Evolutionary conservation across 2,797 vertebrate species (phyloP), one percentile per base, ranked within the genome.

Genomic region (Decapterus maruadsi): DNA sequence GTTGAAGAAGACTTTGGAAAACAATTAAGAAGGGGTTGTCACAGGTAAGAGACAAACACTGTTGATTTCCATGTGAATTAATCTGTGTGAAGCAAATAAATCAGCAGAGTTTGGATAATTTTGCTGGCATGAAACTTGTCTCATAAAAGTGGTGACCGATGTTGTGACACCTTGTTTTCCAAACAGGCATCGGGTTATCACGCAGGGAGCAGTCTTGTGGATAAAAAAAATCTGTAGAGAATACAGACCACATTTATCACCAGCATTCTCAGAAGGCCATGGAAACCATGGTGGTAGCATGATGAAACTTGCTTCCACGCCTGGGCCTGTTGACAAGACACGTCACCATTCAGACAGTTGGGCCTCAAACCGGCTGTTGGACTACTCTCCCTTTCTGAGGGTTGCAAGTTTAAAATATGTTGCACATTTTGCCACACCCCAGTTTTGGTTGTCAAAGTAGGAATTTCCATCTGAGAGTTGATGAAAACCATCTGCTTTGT

Each of bases 401-500:
- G 8, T 1, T 63, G 2, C 16, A 9, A 1, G 3, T 45, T 22
- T 54, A 31, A 68, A 72, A 67, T 67, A 59, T 73, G 57, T 36
- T 58, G 2, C 38, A 19, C 13, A 2, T 46, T 2, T n/a, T n/a
- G 63, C 73, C 87, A 60, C 84, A 81, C 86, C 85, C 85, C 0
- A 43, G 29, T 48, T 26, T 38, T 0, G 1, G 9, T 31, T 65
- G 38, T 75, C 42, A 70, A 64, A 43, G 22, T 55, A 75, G 51
- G 40, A 72, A 69, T 70, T n/a, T 67, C 14, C 20, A 13, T 59
- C 6, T 48, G 14, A 70, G 8, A 45, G 6, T 8, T 66, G 38
- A 77, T 72, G 16, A 17, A 48, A 81, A 81, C 67, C 72, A 76
- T 69, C 20, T 87, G 75, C 40, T 40, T 68, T 46, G 19, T 77